phyloP scores from a whole-genome alignment of 1,140 invertebrate genomes.

The Bombus fervidus region DNA sequence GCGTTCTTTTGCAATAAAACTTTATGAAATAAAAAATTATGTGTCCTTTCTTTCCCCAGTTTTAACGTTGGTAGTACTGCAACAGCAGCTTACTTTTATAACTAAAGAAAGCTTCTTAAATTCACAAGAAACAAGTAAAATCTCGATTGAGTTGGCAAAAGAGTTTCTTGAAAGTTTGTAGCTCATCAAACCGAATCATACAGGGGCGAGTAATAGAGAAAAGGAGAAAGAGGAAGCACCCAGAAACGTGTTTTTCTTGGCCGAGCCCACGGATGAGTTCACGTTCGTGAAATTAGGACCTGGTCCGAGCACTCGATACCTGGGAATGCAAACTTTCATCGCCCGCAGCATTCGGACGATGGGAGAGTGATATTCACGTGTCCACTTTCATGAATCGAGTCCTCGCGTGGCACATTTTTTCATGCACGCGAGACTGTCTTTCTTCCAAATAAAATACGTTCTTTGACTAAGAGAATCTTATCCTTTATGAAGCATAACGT shows the following conservation, averaged over 20 bases:
- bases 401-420: slow-evolving; percentile 34
- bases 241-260: slow-evolving; percentile 40
- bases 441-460: not conserved
- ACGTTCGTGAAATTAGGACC: slow-evolving; percentile 64
- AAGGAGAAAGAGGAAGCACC: not conserved
- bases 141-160: too few relatives aligned
- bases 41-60: too few relatives aligned
- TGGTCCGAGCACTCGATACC: slow-evolving; percentile 36
- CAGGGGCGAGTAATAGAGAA: not conserved
- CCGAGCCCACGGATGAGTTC: slow-evolving; percentile 39
- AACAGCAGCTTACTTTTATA: not conserved
- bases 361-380: slow-evolving; percentile 55
- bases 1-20: too few relatives aligned
- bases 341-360: slow-evolving; percentile 57
- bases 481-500: not conserved
- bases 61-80: too few relatives aligned
- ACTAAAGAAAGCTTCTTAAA: not conserved
- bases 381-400: slow-evolving; percentile 62
- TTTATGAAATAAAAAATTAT: too few relatives aligned
- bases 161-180: not conserved
- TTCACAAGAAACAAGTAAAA: not conserved
- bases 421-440: not conserved
- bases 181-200: not conserved
- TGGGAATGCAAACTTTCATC: slow-evolving; percentile 63
- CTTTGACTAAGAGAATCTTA: too few relatives aligned